Evolutionary conservation across 2,888 invertebrate species (phyloP).

Genomic region (Nasonia oneida): DNA sequence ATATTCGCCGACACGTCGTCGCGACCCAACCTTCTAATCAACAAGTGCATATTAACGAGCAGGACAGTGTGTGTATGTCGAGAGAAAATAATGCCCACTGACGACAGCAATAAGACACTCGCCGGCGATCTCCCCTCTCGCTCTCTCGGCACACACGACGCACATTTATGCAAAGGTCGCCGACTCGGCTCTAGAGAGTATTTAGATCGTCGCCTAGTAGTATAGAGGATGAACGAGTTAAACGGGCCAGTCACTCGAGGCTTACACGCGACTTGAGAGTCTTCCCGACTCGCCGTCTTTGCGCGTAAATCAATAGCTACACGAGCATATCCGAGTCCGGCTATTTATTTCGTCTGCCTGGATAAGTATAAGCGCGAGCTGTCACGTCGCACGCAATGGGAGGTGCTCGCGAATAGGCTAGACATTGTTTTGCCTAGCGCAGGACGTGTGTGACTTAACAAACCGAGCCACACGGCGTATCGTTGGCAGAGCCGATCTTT

Average conservation of each 20-base stretch:
- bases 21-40: background rate
- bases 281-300: background rate
- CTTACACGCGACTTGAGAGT: constrained; percentile 5
- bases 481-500: background rate
- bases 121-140: background rate
- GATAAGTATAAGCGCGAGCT: background rate
- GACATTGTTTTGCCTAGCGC: constrained; percentile 14
- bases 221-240: background rate
- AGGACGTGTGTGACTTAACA: background rate
- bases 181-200: constrained; percentile 14
- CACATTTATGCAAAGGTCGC: background rate
- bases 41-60: constrained; percentile 51
- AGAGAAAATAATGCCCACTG: constrained; percentile 5
- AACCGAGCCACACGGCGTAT: background rate
- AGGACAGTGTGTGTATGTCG: background rate
- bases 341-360: constrained; percentile 14
- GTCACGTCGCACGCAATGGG: background rate
- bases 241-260: background rate
- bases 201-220: background rate
- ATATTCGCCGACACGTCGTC: constrained; percentile 32
- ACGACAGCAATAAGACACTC: background rate
- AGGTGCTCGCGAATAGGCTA: background rate
- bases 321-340: background rate
- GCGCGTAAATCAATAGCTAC: constrained; percentile 16
- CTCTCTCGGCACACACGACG: background rate